A percentile compares a stretch with the other conserved stretches of the same genome.
Evolutionary conservation across 2,888 invertebrate species (phyloP).

Genomic region (Choristoneura rosaceana): DNA sequence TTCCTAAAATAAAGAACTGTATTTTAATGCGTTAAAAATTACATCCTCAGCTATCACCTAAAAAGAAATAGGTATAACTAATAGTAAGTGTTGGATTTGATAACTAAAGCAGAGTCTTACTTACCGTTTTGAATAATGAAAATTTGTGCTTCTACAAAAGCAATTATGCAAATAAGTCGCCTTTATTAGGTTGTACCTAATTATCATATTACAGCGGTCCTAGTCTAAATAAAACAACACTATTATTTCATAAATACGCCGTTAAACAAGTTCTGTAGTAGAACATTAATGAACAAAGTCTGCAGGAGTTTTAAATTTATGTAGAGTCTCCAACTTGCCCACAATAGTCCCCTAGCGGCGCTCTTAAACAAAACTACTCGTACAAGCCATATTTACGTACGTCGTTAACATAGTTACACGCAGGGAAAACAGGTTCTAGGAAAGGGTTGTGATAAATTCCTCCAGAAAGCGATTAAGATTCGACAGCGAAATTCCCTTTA

Average conservation of each 20-base stretch:
- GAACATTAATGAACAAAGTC: neutral
- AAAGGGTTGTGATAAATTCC: conserved; percentile 75
- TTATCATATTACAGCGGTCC: neutral
- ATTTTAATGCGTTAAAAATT: neutral
- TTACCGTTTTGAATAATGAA: neutral
- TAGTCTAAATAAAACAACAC: neutral
- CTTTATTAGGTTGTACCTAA: neutral
- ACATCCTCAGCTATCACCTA: too few species aligned
- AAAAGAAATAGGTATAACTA: too few species aligned
- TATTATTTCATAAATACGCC: neutral
- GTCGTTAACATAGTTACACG: conserved; percentile 50
- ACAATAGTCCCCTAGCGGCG: neutral
- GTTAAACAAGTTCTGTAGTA: neutral
- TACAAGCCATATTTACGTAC: conserved; percentile 35
- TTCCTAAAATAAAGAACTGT: neutral
- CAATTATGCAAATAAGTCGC: neutral
- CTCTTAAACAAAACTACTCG: conserved; percentile 27
- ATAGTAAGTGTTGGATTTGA: too few species aligned
- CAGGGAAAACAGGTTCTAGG: conserved; percentile 57
- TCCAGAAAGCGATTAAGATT: conserved; percentile 73
- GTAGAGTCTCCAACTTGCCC: conserved; percentile 1
- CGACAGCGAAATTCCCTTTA: conserved; percentile 75
- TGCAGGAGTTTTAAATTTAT: neutral
- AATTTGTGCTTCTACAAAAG: neutral
- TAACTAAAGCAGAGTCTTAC: too few species aligned